These are phyloP conservation scores for Dendrolimus pini DNA, from an alignment of 2,888 invertebrate genomes.

Conservation along the genomic window DNA sequence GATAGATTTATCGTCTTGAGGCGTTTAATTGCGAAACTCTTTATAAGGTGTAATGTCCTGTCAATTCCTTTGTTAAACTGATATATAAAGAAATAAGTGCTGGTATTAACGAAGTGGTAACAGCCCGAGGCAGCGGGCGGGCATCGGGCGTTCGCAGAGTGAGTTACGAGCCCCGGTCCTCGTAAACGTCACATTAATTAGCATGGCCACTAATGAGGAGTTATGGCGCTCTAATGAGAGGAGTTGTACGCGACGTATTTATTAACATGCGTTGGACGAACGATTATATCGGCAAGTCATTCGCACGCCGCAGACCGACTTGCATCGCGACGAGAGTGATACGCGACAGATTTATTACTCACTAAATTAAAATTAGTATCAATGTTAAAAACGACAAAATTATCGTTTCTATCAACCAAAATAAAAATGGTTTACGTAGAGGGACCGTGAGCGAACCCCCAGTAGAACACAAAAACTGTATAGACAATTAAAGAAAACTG, in stretches of 20 bases:
- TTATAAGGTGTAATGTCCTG: neutral
- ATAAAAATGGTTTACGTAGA: too few species aligned
- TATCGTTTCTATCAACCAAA: too few species aligned
- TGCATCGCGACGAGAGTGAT: slow-evolving; percentile 13
- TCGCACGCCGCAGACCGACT: slow-evolving; percentile 6
- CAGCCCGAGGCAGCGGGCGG: slow-evolving; percentile 5
- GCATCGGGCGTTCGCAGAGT: slow-evolving; percentile 9
- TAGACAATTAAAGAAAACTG: too few species aligned
- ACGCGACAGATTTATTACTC: slow-evolving; percentile 28
- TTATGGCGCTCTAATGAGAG: slow-evolving; percentile 73
- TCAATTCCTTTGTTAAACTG: neutral
- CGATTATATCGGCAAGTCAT: slow-evolving; percentile 21
- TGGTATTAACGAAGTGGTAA: slow-evolving; percentile 6
- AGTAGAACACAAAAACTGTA: too few species aligned
- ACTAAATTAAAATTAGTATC: too few species aligned
- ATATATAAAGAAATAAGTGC: neutral
- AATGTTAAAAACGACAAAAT: too few species aligned
- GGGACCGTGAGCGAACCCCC: too few species aligned
- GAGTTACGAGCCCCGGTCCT: slow-evolving; percentile 42
- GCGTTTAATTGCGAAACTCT: neutral
- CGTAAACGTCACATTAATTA: slow-evolving; percentile 75
- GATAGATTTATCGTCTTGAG: too few species aligned
- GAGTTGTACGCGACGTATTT: slow-evolving; percentile 34
- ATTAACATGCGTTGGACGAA: slow-evolving; percentile 15
- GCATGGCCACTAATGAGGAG: slow-evolving; percentile 73